Base-by-base conservation (phyloP, 2,888 invertebrate species). In the Allolobophora icterica region DNA sequence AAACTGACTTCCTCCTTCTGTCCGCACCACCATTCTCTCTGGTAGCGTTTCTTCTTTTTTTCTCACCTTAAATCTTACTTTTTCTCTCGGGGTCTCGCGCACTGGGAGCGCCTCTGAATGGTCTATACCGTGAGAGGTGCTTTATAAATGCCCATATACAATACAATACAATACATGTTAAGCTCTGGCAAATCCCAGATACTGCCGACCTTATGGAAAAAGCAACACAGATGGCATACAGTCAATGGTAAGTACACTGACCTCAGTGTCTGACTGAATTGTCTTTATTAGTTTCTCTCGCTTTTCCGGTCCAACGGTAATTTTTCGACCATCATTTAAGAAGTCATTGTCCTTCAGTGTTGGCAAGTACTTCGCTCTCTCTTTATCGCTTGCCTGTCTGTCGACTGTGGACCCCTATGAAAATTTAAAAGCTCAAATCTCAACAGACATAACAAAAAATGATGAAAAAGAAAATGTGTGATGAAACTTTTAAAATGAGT, bases 331-430 rank as follows among this genome's bases (percentile, higher is more conserved):
- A 95, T 99, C 99, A 94, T 98, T 99, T 87, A 99, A 97, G 95
- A 99, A 99, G 96, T 99, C 99, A 95, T 99, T 99, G 96, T 99
- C 99, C 95, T 99, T 99, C 92, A 97, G 97, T 3, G 99, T 99
- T 1, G 99, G 99, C 94, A 99, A 96, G 93, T 98, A 98, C 95
- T 99, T 99, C 94, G 98, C 98, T 58, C 95, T 96, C 95, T 99
- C 99, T 95, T 99, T 99, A 94, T 99, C 99, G 0, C 98, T 99
- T 19, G 99, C 99, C 96, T 99, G 98, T 90, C 99, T 97, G 95
- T 99, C 99, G 3, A 99, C 99, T 11, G 99, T 99, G 30, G 99
- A 99, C 19, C 99, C 99, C 96, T 96, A 93, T 38, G 94, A 94
- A 84, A 92, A 91, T 90, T 91, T 89, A 34, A 33, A 71, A 58